phyloP scores from a whole-genome alignment of 2,797 vertebrate genomes.

The Ctenopoma multispine region DNA sequence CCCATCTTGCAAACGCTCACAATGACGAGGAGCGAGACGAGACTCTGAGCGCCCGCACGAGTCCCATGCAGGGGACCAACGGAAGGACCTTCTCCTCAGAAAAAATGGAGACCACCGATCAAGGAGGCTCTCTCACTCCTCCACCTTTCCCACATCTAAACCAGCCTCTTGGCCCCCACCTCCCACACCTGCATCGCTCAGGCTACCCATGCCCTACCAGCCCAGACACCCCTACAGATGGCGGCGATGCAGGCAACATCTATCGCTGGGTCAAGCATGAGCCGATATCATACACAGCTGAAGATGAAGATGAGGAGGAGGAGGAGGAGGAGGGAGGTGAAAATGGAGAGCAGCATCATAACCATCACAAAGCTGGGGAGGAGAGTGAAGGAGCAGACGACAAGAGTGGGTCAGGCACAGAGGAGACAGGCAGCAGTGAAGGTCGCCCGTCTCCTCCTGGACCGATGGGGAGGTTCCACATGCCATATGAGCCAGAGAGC shows the following conservation, averaged over 20 bases:
- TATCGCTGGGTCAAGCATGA: slow-evolving; percentile 97
- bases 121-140: slow-evolving; percentile 76
- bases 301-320: slow-evolving; percentile 92
- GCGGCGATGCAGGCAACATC: slow-evolving; percentile 81
- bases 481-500: slow-evolving; percentile 96
- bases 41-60: slow-evolving; percentile 83
- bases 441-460: slow-evolving; percentile 91
- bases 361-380: slow-evolving; percentile 82
- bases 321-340: slow-evolving; percentile 90
- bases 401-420: slow-evolving; percentile 95
- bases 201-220: slow-evolving; percentile 79
- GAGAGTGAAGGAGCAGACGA: slow-evolving; percentile 88
- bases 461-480: slow-evolving; percentile 91
- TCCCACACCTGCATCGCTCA: slow-evolving; percentile 85
- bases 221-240: slow-evolving; percentile 81
- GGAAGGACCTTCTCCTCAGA: slow-evolving; percentile 83
- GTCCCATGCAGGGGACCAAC: slow-evolving; percentile 83
- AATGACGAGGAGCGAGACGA: slow-evolving; percentile 85
- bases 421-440: slow-evolving; percentile 97
- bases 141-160: slow-evolving; percentile 84
- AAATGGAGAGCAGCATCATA: slow-evolving; percentile 80
- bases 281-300: slow-evolving; percentile 83
- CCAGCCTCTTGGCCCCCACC: slow-evolving; percentile 83
- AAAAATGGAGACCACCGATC: slow-evolving; percentile 85
- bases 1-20: slow-evolving; percentile 80